Base-by-base conservation (phyloP, 2,888 invertebrate genomes). In the Teleiodes luculella region DNA sequence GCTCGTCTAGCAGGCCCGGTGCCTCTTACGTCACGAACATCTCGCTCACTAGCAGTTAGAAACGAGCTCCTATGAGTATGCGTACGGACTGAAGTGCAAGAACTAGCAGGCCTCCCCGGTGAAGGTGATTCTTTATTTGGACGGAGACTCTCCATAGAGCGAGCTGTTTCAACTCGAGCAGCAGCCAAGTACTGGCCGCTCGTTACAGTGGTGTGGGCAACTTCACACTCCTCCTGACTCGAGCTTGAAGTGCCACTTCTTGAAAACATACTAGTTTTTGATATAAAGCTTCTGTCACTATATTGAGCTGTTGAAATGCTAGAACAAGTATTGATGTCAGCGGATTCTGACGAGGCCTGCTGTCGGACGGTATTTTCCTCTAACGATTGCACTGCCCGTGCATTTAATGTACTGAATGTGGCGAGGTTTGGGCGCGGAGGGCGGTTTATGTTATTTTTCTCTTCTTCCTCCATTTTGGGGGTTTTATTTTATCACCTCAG, bases 121-220 rank as follows among this genome's bases (percentile, higher is more conserved):
- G 89, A 86, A 1, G 30, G 31, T 36, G 87, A 76, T 60, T 92
- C 92, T 64, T 89, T 89, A 54, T 90, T 84, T 51, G 91, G 91
- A 68, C 93, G 88, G 65, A 94, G 89, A 67, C 93, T 93, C 73
- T 94, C 94, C 94, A 94, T 94, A 20, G 94, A 94, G 56, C 92
- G 90, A 48, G 93, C 92, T 0, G 92, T 90, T 72, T 92, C 92
- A 6, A 91, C 91, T 57, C 91, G 80, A 16, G 87, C 80, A 0
- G 92, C 91, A 7, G 85, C 89, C 56, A 92, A 74, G 66, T 90
- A 92, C 60, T 92, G 91, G 14, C 90, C 90, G 59, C 84, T 83
- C 33, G 90, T 81, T 53, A 83, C 74, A 3, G 82, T 81, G 14
- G 78, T 83, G 56, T 83, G 87, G 62, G 92, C 91, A 31, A 91